Evolutionary conservation across 2,888 invertebrate species (phyloP), one percentile per base, ranked within the genome.

Genomic region (Ditula angustiorana): DNA sequence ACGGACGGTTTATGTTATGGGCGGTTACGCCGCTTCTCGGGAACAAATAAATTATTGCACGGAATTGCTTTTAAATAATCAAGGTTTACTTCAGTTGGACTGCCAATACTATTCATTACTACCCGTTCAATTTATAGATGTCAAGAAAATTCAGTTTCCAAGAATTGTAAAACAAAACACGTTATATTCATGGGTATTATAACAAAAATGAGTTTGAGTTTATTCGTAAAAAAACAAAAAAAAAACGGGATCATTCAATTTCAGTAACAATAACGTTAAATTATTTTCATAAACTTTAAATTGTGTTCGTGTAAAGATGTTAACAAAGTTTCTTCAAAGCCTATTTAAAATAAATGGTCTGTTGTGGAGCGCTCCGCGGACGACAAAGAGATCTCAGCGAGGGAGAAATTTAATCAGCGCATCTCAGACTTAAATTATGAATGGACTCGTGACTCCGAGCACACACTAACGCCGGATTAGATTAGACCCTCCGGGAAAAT

Each of bases 1-100:
- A 91, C 84, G 82, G 80, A 86, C 81, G 75, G 83, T 86, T 88
- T 87, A 89, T 85, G 76, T 88, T 87, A 89, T 85, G 76, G 83
- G 78, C 78, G 83, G 85, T 79, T 80, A 79, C 81, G 72, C 77
- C 77, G 80, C 78, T 79, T 74, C 76, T 75, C 75, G 76, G 77
- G 73, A 77, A 78, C 75, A 72, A 81, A 87, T 86, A 85, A 85
- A 82, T 87, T 85, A 84, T 80, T 79, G 75, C 75, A 74, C 74
- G 75, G 75, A 74, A 82, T 80, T 74, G 75, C 73, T 72, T 77
- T 71, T 76, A 80, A 81, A 80, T 83, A 76, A 83, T 82, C 74
- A 76, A 76, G 76, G 74, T 77, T 74, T 75, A n/a, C n/a, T n/a
- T n/a, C n/a, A 67, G 21, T 52, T 35, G 58, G 46, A 58, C 63